Evolutionary conservation across 2,888 invertebrate genomes (phyloP).

Genomic region (Phrixothrix hirtus): DNA sequence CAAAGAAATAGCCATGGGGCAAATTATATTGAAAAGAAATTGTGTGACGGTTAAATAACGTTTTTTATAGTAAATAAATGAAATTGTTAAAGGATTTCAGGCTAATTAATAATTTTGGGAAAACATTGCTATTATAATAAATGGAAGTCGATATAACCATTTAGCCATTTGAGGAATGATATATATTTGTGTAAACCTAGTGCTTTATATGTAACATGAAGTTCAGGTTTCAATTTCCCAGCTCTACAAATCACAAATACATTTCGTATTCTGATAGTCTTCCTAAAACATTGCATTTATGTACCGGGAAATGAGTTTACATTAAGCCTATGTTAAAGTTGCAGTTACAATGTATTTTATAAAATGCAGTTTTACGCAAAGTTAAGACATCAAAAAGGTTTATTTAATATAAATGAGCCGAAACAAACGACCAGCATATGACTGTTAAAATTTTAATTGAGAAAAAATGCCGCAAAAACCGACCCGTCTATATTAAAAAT

Average conservation of each 20-base stretch:
- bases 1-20: no score
- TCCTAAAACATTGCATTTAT: slow-evolving; percentile 24
- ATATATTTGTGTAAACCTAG: slow-evolving; percentile 6
- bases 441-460: slow-evolving; percentile 9
- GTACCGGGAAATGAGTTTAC: slow-evolving; percentile 14
- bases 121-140: no score
- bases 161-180: no score
- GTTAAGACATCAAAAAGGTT: slow-evolving; percentile 7
- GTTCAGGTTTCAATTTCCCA: slow-evolving; percentile 30
- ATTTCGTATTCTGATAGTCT: slow-evolving; percentile 23
- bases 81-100: no score
- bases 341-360: not conserved
- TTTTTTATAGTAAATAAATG: no score
- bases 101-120: no score
- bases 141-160: no score
- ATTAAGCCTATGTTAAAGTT: not conserved
- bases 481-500: slow-evolving; percentile 19
- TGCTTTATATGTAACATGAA: slow-evolving; percentile 18
- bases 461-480: slow-evolving; percentile 17
- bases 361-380: not conserved
- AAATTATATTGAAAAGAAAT: no score
- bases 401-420: slow-evolving; percentile 4
- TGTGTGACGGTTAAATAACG: no score
- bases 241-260: slow-evolving; percentile 22
- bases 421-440: slow-evolving; percentile 9